Evolutionary conservation across 2,797 vertebrate genomes (phyloP).

Genomic region (Arnoldichthys spilopterus): DNA sequence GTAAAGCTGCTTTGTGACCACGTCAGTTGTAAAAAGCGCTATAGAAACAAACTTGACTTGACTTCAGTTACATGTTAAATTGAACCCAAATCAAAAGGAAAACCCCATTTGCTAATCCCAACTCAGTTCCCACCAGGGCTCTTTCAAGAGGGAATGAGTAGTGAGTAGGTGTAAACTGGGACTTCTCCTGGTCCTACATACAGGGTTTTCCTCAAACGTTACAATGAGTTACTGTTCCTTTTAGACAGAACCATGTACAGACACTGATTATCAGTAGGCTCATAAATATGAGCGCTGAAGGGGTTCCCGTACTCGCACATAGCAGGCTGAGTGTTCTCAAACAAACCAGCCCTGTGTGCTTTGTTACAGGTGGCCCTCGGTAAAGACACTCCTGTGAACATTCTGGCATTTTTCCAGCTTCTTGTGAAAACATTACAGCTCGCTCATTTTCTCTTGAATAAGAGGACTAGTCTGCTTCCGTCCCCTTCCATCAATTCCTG

Average conservation of each 20-base stretch:
- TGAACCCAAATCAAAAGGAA: neutral
- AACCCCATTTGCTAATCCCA: no score
- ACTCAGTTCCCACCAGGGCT: neutral
- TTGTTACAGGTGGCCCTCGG: conserved; percentile 44
- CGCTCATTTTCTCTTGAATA: neutral
- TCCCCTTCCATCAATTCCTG: neutral
- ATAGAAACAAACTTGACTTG: neutral
- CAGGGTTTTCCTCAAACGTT: neutral
- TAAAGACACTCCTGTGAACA: conserved; percentile 10
- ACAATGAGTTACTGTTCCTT: neutral
- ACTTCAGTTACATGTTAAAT: neutral
- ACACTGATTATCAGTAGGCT: conserved; percentile 1
- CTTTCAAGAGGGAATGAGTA: neutral
- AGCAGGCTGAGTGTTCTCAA: conserved; percentile 6
- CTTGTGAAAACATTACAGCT: neutral
- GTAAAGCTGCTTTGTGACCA: no score
- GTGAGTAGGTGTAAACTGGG: neutral
- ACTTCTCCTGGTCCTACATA: neutral
- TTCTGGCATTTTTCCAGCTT: conserved; percentile 33
- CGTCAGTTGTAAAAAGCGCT: no score
- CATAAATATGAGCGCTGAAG: conserved; percentile 10
- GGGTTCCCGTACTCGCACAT: neutral
- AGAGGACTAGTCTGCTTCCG: neutral
- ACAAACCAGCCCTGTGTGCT: conserved; percentile 32
- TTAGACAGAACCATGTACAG: neutral